A percentile compares a stretch with the other conserved stretches of the same genome.
phyloP scores from a whole-genome alignment of 2,113 vertebrate species.

The Odocoileus virginianus region DNA sequence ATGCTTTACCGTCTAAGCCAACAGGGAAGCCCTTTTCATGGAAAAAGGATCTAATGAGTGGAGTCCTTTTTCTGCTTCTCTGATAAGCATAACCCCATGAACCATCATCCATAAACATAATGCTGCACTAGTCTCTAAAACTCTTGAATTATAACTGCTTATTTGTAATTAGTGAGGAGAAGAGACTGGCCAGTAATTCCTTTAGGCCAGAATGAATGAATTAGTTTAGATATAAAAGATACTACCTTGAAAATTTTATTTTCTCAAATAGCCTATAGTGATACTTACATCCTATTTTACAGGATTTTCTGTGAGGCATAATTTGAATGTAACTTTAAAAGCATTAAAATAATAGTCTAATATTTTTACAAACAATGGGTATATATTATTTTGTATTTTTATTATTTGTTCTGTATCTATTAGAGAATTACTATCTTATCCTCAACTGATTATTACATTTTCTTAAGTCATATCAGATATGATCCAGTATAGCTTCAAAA shows the following conservation, averaged over 20 bases:
- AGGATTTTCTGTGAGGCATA: neutral
- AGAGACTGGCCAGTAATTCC: neutral
- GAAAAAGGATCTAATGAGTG: neutral
- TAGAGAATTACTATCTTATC: neutral
- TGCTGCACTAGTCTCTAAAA: neutral
- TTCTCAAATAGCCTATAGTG: neutral
- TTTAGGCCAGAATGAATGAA: neutral
- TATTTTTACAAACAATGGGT: neutral
- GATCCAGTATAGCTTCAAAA: neutral
- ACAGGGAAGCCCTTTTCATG: neutral
- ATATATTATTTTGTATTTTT: neutral
- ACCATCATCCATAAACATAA: neutral
- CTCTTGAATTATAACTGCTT: neutral
- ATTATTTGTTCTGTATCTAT: neutral
- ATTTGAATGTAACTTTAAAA: neutral
- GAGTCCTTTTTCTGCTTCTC: neutral
- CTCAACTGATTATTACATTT: neutral
- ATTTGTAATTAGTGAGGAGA: neutral
- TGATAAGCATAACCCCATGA: neutral
- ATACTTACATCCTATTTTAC: neutral
- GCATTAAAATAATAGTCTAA: neutral
- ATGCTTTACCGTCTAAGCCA: neutral
- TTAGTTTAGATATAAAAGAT: neutral
- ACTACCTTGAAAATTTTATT: neutral
- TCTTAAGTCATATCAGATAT: neutral